These are phyloP conservation scores for Crenuchus spilurus DNA, from an alignment of 2,797 vertebrate genomes.

Conservation along the genomic window DNA sequence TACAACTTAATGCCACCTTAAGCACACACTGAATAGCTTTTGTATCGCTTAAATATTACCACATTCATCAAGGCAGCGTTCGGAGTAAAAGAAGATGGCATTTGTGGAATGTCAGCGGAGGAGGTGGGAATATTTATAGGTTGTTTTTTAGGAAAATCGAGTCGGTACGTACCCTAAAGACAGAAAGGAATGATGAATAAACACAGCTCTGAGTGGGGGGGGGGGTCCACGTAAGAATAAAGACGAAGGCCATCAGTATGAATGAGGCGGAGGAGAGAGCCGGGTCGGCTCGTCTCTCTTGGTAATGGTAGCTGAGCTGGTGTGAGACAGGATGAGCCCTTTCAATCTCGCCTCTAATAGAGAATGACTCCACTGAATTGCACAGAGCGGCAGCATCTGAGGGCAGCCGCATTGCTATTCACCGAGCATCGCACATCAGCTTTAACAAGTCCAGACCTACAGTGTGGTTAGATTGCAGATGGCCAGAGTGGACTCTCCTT, in stretches of 20 bases:
- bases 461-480: constrained; percentile 71
- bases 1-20: constrained; percentile 17
- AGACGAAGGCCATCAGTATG: constrained; percentile 45
- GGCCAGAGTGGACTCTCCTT: constrained; percentile 15
- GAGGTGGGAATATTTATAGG: background rate
- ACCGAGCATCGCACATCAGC: constrained; percentile 66
- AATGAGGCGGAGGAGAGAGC: constrained; percentile 12
- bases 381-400: constrained; percentile 70
- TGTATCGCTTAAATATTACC: background rate
- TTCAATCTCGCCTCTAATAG: constrained; percentile 75
- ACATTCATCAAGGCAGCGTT: too few relatives aligned
- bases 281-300: constrained; percentile 28
- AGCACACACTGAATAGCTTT: constrained; percentile 26
- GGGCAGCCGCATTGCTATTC: constrained; percentile 74
- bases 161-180: background rate
- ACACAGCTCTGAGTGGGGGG: background rate
- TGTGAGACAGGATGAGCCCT: constrained; percentile 70
- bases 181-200: constrained; percentile 7
- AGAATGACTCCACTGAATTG: constrained; percentile 77
- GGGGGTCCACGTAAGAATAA: constrained; percentile 50
- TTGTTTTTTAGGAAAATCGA: background rate
- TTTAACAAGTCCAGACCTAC: constrained; percentile 69
- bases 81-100: too few relatives aligned
- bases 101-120: background rate
- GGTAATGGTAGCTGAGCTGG: constrained; percentile 60